Conservation (phyloP, 2,113 vertebrate genomes). For the Bostrychus sinensis region DNA sequence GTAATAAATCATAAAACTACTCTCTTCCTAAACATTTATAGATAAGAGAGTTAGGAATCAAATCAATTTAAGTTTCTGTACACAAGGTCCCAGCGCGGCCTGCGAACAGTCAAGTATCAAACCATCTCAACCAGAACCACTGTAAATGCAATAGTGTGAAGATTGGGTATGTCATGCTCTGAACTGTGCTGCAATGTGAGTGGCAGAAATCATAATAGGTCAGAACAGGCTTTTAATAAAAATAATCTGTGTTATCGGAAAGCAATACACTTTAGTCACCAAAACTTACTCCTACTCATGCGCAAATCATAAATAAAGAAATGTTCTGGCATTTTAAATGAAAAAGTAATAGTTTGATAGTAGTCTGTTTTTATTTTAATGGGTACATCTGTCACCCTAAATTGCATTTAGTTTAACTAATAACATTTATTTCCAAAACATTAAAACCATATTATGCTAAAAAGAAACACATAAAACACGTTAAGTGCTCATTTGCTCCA, state of each 20-base stretch:
- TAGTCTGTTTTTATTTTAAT: slow-evolving; percentile 7
- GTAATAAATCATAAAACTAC: slow-evolving; percentile 89
- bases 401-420: slow-evolving; percentile 32
- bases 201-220: slow-evolving; percentile 40
- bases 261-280: neutral
- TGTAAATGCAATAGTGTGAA: slow-evolving; percentile 74
- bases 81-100: slow-evolving; percentile 75
- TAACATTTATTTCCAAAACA: slow-evolving; percentile 54
- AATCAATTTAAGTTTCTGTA: slow-evolving; percentile 84
- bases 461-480: slow-evolving; percentile 31
- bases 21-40: slow-evolving; percentile 83
- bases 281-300: neutral
- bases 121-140: slow-evolving; percentile 74
- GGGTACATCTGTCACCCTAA: slow-evolving; percentile 13
- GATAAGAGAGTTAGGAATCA: slow-evolving; percentile 85
- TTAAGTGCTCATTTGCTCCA: slow-evolving; percentile 46
- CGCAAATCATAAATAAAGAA: slow-evolving; percentile 8
- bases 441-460: slow-evolving; percentile 55
- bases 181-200: slow-evolving; percentile 17
- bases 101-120: slow-evolving; percentile 76
- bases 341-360: neutral
- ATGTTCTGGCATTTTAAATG: neutral
- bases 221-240: slow-evolving; percentile 10
- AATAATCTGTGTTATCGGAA: slow-evolving; percentile 3
- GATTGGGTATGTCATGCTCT: slow-evolving; percentile 28